phyloP scores from a whole-genome alignment of 1,140 invertebrate genomes.

The Aphaenogaster ashmeadi region DNA sequence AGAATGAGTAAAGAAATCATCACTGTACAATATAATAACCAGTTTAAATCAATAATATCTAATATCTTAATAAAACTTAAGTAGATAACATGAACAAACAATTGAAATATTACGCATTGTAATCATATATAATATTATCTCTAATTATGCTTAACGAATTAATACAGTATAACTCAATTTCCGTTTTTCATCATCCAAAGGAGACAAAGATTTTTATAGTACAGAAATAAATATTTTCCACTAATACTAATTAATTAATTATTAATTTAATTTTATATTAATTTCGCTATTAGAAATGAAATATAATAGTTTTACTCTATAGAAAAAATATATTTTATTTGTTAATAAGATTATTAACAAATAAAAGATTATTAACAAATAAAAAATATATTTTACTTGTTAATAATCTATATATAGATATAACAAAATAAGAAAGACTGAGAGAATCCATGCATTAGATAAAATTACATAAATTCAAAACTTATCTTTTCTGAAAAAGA shows the following conservation, averaged over 20 bases:
- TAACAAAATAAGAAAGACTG: not conserved
- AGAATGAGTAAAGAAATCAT: not conserved
- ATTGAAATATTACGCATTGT: not conserved
- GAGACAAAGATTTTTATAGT: not conserved
- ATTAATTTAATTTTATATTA: not conserved
- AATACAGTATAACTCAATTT: conserved; percentile 1
- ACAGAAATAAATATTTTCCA: not conserved
- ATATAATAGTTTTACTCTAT: not conserved
- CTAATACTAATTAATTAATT: not conserved
- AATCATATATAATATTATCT: conserved; percentile 4
- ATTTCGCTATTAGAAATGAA: not conserved
- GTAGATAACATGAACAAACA: not conserved
- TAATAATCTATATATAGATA: not conserved
- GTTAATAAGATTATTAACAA: no score
- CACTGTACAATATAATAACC: conserved; percentile 24
- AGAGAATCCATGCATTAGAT: not conserved
- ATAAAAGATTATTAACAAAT: no score
- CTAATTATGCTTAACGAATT: conserved; percentile 27
- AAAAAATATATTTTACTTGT: no score
- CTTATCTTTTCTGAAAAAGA: not conserved
- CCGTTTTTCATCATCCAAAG: not conserved
- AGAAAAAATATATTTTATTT: not conserved
- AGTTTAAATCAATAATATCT: conserved; percentile 28
- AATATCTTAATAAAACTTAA: not conserved
- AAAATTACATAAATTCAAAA: conserved; percentile 29